phyloP scores from a whole-genome alignment of 2,797 vertebrate genomes.

The Discoglossus pictus region DNA sequence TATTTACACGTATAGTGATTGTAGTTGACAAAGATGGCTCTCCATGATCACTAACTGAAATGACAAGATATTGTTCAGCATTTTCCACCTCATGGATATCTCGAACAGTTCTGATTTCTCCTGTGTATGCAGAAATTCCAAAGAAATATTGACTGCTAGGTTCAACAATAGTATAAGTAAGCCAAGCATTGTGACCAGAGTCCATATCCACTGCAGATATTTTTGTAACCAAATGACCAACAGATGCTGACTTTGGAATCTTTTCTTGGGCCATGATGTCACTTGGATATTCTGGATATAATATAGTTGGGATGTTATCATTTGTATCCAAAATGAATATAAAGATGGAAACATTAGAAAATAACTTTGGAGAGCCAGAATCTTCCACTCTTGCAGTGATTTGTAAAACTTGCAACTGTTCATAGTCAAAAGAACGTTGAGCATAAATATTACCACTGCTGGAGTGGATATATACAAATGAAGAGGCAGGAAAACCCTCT shows the following conservation, averaged over 20 bases:
- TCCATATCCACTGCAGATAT: conserved; percentile 80
- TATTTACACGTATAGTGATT: conserved; percentile 54
- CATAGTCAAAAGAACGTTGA: conserved; percentile 90
- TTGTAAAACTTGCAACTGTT: conserved; percentile 84
- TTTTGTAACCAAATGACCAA: conserved; percentile 86
- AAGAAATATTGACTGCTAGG: conserved; percentile 47
- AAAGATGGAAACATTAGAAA: conserved; percentile 83
- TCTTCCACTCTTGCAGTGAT: conserved; percentile 86
- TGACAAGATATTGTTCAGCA: conserved; percentile 51
- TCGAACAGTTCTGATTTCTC: conserved; percentile 61
- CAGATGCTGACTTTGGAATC: conserved; percentile 76
- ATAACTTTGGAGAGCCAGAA: conserved; percentile 75
- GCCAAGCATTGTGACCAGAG: conserved; percentile 65
- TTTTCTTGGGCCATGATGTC: conserved; percentile 73
- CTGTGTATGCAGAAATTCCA: conserved; percentile 58
- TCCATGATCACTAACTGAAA: conserved; percentile 57
- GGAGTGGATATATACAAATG: conserved; percentile 88
- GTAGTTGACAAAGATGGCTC: conserved; percentile 55
- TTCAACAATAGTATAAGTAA: conserved; percentile 57
- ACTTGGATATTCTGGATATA: conserved; percentile 76
- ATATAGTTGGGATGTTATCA: conserved; percentile 84
- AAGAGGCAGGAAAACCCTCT: conserved; percentile 79
- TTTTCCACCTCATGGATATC: conserved; percentile 59
- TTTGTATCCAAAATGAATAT: conserved; percentile 91
- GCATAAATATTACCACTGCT: conserved; percentile 86